phyloP scores from a whole-genome alignment of 2,888 invertebrate genomes.

The Patella pellucida region DNA sequence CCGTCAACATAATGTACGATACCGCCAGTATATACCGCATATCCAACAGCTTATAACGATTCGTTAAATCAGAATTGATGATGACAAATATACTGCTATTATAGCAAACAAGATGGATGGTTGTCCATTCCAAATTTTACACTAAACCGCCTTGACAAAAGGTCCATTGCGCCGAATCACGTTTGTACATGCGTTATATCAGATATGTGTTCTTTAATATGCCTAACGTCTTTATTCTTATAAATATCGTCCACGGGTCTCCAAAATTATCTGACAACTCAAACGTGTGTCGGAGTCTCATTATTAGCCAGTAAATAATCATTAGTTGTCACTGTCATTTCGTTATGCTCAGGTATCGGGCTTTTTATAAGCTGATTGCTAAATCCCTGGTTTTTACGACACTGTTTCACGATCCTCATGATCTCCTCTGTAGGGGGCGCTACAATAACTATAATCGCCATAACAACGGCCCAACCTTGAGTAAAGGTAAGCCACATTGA shows the following conservation, averaged over 20 bases:
- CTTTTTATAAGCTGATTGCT: slow-evolving; percentile 26
- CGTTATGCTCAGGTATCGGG: slow-evolving; percentile 14
- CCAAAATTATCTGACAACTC: neutral
- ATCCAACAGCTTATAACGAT: no score
- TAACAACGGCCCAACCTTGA: slow-evolving; percentile 59
- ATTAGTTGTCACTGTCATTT: neutral
- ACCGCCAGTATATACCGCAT: no score
- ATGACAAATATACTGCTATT: no score
- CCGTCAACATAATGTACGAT: no score
- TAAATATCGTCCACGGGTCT: neutral
- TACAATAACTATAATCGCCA: slow-evolving; percentile 62
- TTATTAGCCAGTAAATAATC: neutral
- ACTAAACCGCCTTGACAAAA: no score
- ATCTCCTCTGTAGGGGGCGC: slow-evolving; percentile 63
- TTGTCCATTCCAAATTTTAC: no score
- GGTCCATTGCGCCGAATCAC: no score
- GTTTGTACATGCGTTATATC: no score
- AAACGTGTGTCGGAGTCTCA: neutral
- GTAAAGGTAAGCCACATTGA: slow-evolving; percentile 61
- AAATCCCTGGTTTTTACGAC: slow-evolving; percentile 43
- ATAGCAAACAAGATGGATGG: no score
- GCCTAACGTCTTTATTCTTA: no score
- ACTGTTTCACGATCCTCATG: slow-evolving; percentile 55
- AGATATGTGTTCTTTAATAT: no score
- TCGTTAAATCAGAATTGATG: no score